phyloP scores from a whole-genome alignment of 2,888 invertebrate genomes.

The Plutella xylostella region DNA sequence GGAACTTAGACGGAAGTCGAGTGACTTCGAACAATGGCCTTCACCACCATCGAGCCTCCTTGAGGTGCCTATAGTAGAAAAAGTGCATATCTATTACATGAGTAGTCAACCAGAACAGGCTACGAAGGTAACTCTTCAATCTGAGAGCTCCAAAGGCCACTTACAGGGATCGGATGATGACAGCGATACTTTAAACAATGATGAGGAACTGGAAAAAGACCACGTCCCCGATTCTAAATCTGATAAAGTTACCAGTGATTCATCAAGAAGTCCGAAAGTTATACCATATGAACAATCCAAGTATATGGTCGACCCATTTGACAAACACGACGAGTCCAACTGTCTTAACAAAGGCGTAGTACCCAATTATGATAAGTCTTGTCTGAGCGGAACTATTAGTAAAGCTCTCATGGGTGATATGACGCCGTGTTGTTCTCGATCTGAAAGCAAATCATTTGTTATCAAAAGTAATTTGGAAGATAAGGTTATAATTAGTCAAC shows the following conservation, averaged over 20 bases:
- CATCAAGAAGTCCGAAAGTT: constrained; percentile 40
- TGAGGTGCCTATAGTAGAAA: constrained; percentile 79
- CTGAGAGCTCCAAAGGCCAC: constrained; percentile 76
- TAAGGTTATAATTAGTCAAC: constrained; percentile 71
- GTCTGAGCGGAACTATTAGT: constrained; percentile 56
- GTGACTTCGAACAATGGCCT: constrained; percentile 85
- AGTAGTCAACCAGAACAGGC: constrained; percentile 82
- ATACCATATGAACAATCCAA: constrained; percentile 63
- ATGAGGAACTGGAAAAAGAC: constrained; percentile 70
- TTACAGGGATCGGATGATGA: constrained; percentile 75
- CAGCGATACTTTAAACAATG: constrained; percentile 77
- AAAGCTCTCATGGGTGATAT: constrained; percentile 60
- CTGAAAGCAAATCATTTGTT: constrained; percentile 48
- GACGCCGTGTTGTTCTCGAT: constrained; percentile 54
- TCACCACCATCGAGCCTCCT: constrained; percentile 81
- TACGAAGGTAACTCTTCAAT: constrained; percentile 76
- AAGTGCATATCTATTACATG: constrained; percentile 84
- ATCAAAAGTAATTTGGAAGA: constrained; percentile 49
- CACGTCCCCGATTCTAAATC: constrained; percentile 62
- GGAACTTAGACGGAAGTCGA: constrained; percentile 53
- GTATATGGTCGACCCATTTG: constrained; percentile 64
- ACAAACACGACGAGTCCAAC: constrained; percentile 44
- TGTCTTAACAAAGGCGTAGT: constrained; percentile 52
- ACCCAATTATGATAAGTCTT: constrained; percentile 59
- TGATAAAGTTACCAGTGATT: constrained; percentile 43